Evolutionary conservation across 2,797 vertebrate genomes (phyloP), one percentile per base, ranked within the genome.

Genomic region (Mormyrops attenuatus): DNA sequence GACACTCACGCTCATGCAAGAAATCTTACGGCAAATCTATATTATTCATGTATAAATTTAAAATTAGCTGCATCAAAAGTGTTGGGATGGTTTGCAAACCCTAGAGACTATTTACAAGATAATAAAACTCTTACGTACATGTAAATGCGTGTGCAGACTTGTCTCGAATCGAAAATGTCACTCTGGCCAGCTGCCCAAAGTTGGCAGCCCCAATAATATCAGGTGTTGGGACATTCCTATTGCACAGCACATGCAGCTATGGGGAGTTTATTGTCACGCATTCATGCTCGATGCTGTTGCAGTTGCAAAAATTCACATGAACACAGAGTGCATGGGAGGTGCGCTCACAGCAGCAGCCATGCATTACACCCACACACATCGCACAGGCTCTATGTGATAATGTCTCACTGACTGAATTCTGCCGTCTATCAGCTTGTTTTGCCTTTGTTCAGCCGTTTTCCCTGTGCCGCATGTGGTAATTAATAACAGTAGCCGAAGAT

Each of bases 241-340:
- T 47, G 41, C 17, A 44, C 34, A 41, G n/a, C 41, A 47, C 41
- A n/a, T 44, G 41, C 38, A 44, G 6, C 6, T 20, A 22, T 82
- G 2, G 34, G 34, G 5, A 73, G 15, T 17, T 41, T 41, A 5
- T 73, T 38, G 20, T n/a, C 41, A 82, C 47, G 77, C 41, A 82
- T 82, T 82, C 41, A 22, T 82, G 77, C 17, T 82, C 8, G 6
- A 47, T 82, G 41, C 38, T 82, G 20, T 47, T 82, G 38, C 77
- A 82, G 20, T 82, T 82, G 77, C 38, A 82, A 47, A 82, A 82
- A 47, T 47, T 47, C 77, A 82, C 77, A 82, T 82, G 77, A 82
- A 82, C 77, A 82, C 77, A 82, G 77, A 82, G 77, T 82, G 17
- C 41, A 47, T 82, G 38, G 77, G 41, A 47, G 77, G 77, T 82